These are phyloP conservation scores for Pandemis corylana DNA, from an alignment of 2,888 invertebrate genomes.

Conservation along the genomic window DNA sequence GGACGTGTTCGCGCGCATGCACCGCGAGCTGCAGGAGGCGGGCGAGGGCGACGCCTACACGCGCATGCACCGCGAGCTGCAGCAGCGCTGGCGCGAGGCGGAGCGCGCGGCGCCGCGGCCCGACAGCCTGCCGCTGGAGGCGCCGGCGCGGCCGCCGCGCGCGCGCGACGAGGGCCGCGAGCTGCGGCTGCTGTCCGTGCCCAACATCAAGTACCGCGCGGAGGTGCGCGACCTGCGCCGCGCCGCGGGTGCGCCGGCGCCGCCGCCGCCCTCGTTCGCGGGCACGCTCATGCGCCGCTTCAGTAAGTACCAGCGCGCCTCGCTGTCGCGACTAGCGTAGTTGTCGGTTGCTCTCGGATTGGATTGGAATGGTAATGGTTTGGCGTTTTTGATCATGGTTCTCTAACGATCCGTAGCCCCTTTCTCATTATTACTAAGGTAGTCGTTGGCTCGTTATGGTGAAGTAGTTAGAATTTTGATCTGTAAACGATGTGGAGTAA, in stretches of 20 bases:
- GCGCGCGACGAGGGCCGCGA: conserved; percentile 80
- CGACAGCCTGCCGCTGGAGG: conserved; percentile 85
- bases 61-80: conserved; percentile 59
- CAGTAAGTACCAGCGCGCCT: conserved; percentile 89
- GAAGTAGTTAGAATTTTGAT: conserved; percentile 71
- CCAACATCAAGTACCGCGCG: conserved; percentile 88
- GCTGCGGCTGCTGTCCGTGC: conserved; percentile 90
- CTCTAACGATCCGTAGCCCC: conserved; percentile 66
- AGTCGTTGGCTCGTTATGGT: conserved; percentile 69
- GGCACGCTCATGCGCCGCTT: conserved; percentile 93
- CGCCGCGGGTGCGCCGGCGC: conserved; percentile 74
- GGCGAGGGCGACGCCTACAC: conserved; percentile 71
- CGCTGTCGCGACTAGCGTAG: conserved; percentile 65
- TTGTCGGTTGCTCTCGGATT: conserved; percentile 58
- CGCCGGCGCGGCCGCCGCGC: conserved; percentile 80
- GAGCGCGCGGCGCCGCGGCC: conserved; percentile 83
- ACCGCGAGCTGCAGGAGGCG: conserved; percentile 44
- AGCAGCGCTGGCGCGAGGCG: conserved; percentile 66
- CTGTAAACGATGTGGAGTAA: conserved; percentile 50
- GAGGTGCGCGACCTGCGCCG: conserved; percentile 84
- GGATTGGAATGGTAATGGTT: conserved; percentile 77
- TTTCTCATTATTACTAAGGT: conserved; percentile 53
- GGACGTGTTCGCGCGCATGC: conserved; percentile 74
- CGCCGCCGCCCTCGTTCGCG: conserved; percentile 75
- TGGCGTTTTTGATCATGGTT: conserved; percentile 65